These are phyloP conservation scores for Whitmania pigra DNA, from an alignment of 1,140 invertebrate genomes.

Conservation along the genomic window DNA sequence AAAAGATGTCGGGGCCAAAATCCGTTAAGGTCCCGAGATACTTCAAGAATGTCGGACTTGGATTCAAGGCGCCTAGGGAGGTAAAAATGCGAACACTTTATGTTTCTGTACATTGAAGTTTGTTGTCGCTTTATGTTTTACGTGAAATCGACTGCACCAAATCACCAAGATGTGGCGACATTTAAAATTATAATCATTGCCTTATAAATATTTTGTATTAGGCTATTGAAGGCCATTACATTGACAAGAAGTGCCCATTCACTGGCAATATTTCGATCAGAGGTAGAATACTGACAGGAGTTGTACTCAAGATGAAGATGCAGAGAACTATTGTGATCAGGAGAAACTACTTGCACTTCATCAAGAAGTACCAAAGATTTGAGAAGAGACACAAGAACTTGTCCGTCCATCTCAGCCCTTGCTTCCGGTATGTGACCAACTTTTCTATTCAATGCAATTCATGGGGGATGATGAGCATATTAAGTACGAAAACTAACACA, in stretches of 20 bases:
- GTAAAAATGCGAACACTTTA: slow-evolving; percentile 44
- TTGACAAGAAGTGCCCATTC: slow-evolving; percentile 99
- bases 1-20: slow-evolving; percentile 25
- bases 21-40: slow-evolving; percentile 55
- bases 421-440: slow-evolving; percentile 66
- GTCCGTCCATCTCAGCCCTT: slow-evolving; percentile 96
- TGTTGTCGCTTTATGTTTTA: not conserved
- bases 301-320: slow-evolving; percentile 98
- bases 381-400: slow-evolving; percentile 98
- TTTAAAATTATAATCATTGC: too few species aligned
- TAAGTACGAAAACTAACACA: too few species aligned
- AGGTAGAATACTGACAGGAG: slow-evolving; percentile 88
- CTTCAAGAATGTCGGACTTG: slow-evolving; percentile 82
- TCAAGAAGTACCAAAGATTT: slow-evolving; percentile 95
- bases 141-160: not conserved
- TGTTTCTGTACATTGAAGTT: not conserved
- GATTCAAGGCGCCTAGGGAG: slow-evolving; percentile 95
- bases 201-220: slow-evolving; percentile 38
- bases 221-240: slow-evolving; percentile 95
- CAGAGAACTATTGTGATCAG: slow-evolving; percentile 93
- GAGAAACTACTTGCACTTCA: slow-evolving; percentile 93
- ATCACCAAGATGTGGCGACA: too few species aligned
- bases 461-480: too few species aligned
- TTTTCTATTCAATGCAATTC: too few species aligned
- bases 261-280: slow-evolving; percentile 95